A percentile compares a stretch with the other conserved stretches of the same genome.
Evolutionary conservation across 2,113 vertebrate genomes (phyloP).

Genomic region (Galemys pyrenaicus): DNA sequence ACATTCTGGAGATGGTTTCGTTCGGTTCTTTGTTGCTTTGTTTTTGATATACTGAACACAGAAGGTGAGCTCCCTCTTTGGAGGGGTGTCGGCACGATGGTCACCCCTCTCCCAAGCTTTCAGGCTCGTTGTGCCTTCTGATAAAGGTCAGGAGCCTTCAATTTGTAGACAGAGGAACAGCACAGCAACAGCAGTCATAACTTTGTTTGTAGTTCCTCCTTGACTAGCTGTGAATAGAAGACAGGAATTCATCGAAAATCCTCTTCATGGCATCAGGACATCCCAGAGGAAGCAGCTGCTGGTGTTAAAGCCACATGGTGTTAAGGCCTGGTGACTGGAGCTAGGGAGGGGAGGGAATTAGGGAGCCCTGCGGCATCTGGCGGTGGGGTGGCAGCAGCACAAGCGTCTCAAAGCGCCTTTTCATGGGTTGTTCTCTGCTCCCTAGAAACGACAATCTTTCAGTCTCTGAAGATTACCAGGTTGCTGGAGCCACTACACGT

Average conservation of each 20-base stretch:
- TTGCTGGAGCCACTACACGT: no score
- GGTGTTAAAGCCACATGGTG: background rate
- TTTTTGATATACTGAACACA: background rate
- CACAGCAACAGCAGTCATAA: no score
- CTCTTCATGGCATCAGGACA: background rate
- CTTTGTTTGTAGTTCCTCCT: background rate
- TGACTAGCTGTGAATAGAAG: background rate
- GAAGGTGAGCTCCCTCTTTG: background rate
- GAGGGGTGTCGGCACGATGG: background rate
- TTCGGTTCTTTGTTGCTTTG: background rate
- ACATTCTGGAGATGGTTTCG: background rate
- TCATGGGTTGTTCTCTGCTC: background rate
- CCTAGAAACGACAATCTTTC: background rate
- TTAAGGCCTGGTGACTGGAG: rapidly evolving
- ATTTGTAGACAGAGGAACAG: background rate
- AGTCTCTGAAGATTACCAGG: background rate
- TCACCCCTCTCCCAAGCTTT: background rate
- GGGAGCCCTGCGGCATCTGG: no score
- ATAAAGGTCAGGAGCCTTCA: background rate
- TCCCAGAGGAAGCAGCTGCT: background rate
- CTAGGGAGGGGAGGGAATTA: background rate
- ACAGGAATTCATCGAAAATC: background rate
- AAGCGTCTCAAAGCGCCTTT: background rate
- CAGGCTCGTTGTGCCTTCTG: background rate
- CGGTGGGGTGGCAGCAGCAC: background rate